phyloP scores from a whole-genome alignment of 2,113 vertebrate genomes.

The Hystrix brachyura region DNA sequence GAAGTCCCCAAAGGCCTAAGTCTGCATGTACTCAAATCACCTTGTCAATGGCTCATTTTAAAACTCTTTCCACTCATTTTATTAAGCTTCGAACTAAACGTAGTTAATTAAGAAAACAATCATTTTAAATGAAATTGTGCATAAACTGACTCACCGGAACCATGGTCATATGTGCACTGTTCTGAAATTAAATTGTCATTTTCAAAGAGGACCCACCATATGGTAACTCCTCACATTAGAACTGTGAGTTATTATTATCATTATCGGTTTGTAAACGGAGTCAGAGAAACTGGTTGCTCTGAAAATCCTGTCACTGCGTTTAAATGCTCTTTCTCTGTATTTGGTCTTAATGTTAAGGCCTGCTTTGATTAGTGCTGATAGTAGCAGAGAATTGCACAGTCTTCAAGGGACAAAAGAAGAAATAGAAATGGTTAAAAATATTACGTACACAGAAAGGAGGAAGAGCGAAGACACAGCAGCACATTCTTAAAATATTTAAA shows the following conservation, averaged over 20 bases:
- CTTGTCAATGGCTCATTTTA: neutral
- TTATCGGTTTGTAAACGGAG: constrained; percentile 49
- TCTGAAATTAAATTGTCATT: neutral
- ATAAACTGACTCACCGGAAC: neutral
- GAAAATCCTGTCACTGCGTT: constrained; percentile 76
- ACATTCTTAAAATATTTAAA: constrained; percentile 35
- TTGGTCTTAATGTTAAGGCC: constrained; percentile 77
- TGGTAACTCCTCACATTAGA: neutral
- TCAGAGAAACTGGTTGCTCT: constrained; percentile 70
- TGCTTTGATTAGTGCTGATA: constrained; percentile 77
- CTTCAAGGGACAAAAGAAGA: constrained; percentile 66
- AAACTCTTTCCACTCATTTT: neutral
- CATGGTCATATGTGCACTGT: neutral
- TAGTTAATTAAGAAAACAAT: constrained; percentile 16
- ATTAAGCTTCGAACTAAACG: neutral
- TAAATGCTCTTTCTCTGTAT: constrained; percentile 55
- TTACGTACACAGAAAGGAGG: constrained; percentile 27
- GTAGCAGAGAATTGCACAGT: constrained; percentile 57
- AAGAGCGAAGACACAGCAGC: constrained; percentile 50
- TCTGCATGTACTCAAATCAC: too few relatives aligned
- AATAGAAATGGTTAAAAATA: constrained; percentile 74
- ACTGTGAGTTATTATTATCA: neutral
- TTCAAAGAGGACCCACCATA: neutral
- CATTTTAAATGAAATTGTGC: neutral
- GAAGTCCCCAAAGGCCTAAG: neutral